A percentile compares a stretch with the other conserved stretches of the same genome.
Evolutionary conservation across 2,113 vertebrate genomes (phyloP).

Genomic region (Zonotrichia leucophrys): DNA sequence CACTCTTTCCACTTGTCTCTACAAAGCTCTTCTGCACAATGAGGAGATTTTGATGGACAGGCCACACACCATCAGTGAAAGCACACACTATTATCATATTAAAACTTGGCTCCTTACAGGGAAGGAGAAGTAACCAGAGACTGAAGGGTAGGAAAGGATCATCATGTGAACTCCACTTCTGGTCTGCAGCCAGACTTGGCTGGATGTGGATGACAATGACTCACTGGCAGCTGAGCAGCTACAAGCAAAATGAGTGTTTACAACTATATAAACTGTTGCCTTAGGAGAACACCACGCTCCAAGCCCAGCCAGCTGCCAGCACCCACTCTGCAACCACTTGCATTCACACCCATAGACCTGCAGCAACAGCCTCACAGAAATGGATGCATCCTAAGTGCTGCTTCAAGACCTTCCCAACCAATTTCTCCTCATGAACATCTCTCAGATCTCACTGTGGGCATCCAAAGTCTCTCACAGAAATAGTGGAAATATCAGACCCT

Average conservation of each 20-base stretch:
- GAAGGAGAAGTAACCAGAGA: not conserved
- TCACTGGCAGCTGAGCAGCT: constrained; percentile 11
- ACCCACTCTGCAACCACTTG: not conserved
- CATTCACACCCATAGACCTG: not conserved
- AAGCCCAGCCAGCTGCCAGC: not conserved
- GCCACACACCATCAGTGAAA: not conserved
- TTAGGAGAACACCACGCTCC: not conserved
- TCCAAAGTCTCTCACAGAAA: not conserved
- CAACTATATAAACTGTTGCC: not conserved
- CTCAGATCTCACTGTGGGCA: not conserved
- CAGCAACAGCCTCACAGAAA: not conserved
- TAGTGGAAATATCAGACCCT: not conserved
- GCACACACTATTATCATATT: not conserved
- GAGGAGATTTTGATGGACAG: not conserved
- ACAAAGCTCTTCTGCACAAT: not conserved
- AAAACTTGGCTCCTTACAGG: not conserved
- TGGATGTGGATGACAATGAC: not conserved
- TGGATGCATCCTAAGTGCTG: not conserved
- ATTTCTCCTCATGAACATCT: not conserved
- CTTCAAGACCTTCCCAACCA: not conserved
- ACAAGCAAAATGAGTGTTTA: not conserved
- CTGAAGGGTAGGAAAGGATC: not conserved
- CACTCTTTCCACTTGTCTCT: not conserved
- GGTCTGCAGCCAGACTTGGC: not conserved
- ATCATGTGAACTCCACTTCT: not conserved